These are phyloP conservation scores for Beris morrisii DNA, from an alignment of 2,888 invertebrate species.

Conservation along the genomic window DNA sequence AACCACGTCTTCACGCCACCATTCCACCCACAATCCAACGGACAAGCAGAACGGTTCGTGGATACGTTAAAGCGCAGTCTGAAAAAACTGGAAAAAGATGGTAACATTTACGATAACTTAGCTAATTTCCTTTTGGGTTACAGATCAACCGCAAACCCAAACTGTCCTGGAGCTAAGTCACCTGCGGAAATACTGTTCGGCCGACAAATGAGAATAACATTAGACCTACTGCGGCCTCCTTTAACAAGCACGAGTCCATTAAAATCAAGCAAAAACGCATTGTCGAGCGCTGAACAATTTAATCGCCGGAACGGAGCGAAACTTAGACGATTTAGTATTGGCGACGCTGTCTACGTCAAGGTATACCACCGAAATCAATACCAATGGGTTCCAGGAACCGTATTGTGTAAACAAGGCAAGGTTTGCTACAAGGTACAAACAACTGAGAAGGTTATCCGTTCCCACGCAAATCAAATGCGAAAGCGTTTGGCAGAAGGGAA, in stretches of 20 bases:
- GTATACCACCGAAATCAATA: slow-evolving; percentile 6
- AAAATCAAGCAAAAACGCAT: background rate
- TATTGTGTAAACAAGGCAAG: background rate
- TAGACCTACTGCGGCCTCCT: slow-evolving; percentile 15
- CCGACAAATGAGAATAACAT: slow-evolving; percentile 19
- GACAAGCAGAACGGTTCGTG: background rate
- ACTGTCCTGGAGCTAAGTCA: slow-evolving; percentile 14
- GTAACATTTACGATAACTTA: background rate
- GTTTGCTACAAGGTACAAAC: too few relatives aligned
- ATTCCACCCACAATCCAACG: background rate
- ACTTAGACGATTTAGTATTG: slow-evolving; percentile 16
- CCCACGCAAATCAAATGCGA: too few relatives aligned
- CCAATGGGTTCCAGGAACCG: background rate
- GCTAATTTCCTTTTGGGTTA: background rate
- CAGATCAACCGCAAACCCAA: background rate
- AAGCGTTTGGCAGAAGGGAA: slow-evolving; percentile 4
- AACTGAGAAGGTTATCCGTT: too few relatives aligned
- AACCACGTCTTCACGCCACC: slow-evolving; percentile 33
- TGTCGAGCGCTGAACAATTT: slow-evolving; percentile 3
- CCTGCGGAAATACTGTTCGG: slow-evolving; percentile 27
- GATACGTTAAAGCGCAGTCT: slow-evolving; percentile 40
- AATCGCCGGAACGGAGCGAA: slow-evolving; percentile 22
- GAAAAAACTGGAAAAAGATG: background rate
- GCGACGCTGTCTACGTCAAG: slow-evolving; percentile 23
- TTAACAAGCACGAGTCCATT: background rate